These are phyloP conservation scores for Halichoerus grypus DNA, from an alignment of 2,113 vertebrate genomes.

Conservation along the genomic window DNA sequence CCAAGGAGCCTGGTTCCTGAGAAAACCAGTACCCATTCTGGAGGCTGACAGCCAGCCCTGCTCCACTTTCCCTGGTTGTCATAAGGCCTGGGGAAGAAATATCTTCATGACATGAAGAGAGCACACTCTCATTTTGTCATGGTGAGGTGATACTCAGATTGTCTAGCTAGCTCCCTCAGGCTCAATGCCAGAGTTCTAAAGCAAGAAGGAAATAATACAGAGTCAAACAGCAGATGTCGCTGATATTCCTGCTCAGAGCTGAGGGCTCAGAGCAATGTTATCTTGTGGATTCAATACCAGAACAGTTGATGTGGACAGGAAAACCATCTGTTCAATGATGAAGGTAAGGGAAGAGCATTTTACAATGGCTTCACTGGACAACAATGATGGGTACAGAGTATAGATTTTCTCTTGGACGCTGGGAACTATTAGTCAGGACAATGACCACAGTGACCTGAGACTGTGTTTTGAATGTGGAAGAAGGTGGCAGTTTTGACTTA, in stretches of 20 bases:
- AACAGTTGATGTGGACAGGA: neutral
- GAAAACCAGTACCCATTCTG: neutral
- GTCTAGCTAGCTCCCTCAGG: neutral
- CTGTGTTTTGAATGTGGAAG: conserved; percentile 39
- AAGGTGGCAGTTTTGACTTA: conserved; percentile 28
- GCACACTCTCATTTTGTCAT: neutral
- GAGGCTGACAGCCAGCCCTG: neutral
- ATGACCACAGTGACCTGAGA: neutral
- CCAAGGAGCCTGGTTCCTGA: neutral
- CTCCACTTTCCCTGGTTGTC: neutral
- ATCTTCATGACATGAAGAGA: neutral
- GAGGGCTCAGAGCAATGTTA: neutral
- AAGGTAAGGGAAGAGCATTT: conserved; percentile 16
- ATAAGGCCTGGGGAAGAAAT: neutral
- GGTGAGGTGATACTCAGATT: neutral
- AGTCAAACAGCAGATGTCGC: conserved; percentile 62
- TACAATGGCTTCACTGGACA: neutral
- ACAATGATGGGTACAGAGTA: neutral
- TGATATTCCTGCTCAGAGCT: conserved; percentile 18
- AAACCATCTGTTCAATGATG: conserved; percentile 48
- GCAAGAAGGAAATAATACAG: neutral
- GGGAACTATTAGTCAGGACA: neutral
- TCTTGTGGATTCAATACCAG: neutral
- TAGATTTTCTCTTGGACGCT: neutral
- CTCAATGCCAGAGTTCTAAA: neutral